Percentiles rank a stretch among this genome's conserved stretches.
These are phyloP conservation scores for Mongoloraphidia duomilia DNA, from an alignment of 2,888 invertebrate species.

Conservation along the genomic window DNA sequence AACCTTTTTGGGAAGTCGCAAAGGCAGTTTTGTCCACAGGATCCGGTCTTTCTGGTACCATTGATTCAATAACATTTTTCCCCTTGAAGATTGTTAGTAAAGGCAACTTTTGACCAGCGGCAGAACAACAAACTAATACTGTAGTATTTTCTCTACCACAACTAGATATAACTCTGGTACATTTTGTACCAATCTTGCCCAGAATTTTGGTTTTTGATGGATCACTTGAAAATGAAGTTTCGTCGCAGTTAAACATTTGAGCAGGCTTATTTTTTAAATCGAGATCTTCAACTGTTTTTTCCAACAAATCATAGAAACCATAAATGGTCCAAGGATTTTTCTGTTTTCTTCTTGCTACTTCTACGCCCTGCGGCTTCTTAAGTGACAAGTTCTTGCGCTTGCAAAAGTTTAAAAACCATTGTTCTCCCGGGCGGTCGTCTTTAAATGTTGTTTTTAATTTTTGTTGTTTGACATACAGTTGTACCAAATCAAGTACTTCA, in stretches of 20 bases:
- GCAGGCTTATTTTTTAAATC: slow-evolving; percentile 4
- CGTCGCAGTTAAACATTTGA: slow-evolving; percentile 6
- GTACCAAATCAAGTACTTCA: slow-evolving; percentile 9
- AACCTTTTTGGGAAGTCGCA: slow-evolving; percentile 4
- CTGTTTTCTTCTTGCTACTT: slow-evolving; percentile 5
- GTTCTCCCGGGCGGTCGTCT: neutral
- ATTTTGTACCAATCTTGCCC: slow-evolving; percentile 3
- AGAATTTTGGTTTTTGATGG: slow-evolving; percentile 11
- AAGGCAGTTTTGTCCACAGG: slow-evolving; percentile 1
- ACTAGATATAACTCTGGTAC: slow-evolving; percentile 5
- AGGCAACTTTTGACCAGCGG: slow-evolving; percentile 7
- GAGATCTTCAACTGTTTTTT: neutral
- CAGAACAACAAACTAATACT: slow-evolving; percentile 7
- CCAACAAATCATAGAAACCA: slow-evolving; percentile 1
- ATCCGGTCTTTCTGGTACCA: neutral
- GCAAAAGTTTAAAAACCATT: slow-evolving; percentile 8
- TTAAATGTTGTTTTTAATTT: slow-evolving; percentile 1
- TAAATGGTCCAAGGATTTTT: slow-evolving; percentile 6
- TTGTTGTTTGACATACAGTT: slow-evolving; percentile 3
- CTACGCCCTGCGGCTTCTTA: slow-evolving; percentile 10
- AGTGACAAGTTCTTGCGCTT: slow-evolving; percentile 6
- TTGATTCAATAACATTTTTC: slow-evolving; percentile 4
- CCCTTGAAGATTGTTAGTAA: slow-evolving; percentile 8
- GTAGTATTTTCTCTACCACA: slow-evolving; percentile 8
- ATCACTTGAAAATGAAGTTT: slow-evolving; percentile 7